Base-by-base conservation (phyloP, 2,888 invertebrate genomes). In the Sphaerophoria taeniata region DNA sequence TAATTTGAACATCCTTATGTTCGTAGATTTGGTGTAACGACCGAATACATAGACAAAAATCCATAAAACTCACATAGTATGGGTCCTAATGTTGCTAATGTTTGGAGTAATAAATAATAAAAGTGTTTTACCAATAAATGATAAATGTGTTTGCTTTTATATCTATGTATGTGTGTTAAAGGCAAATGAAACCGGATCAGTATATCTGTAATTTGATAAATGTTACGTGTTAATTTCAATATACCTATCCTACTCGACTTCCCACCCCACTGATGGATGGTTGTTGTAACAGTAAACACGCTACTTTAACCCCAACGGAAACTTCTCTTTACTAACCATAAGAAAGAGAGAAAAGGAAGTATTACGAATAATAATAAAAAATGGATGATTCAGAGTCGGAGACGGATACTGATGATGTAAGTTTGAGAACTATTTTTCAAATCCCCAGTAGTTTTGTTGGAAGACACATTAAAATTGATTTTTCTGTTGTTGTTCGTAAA, bases 331-430 rank as follows among this genome's bases (percentile, higher is more conserved):
- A 47, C 65, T 60, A 58, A 45, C 45, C 43, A 34, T 34, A 72
- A 43, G n/a, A n/a, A n/a, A n/a, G n/a, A n/a, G n/a, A 43, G 39
- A 43, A 43, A 43, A 43, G 11, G 39, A 43, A 9, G 39, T 14
- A n/a, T n/a, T n/a, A n/a, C n/a, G n/a, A 49, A 49, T 12, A 34
- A 0, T 14, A 49, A 67, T 49, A 49, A 61, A 61, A 67, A 24
- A 82, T 82, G 82, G 82, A 73, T 69, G 69, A 77, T 61, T 73
- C 72, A 61, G 61, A 67, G 43, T 69, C 82, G 45, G 82, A 77
- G 14, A 56, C 82, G 45, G 82, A 77, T 51, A 73, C 82, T 14
- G 82, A 82, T 69, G 77, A 82, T 73, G 82, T 82, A 82, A 82
- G 82, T 82, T 82, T 51, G n/a, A n/a, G n/a, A n/a, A n/a, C n/a